Percentiles rank a stretch among this genome's conserved stretches.
Evolutionary conservation across 2,797 vertebrate genomes (phyloP).

Genomic region (Protonibea diacanthus): DNA sequence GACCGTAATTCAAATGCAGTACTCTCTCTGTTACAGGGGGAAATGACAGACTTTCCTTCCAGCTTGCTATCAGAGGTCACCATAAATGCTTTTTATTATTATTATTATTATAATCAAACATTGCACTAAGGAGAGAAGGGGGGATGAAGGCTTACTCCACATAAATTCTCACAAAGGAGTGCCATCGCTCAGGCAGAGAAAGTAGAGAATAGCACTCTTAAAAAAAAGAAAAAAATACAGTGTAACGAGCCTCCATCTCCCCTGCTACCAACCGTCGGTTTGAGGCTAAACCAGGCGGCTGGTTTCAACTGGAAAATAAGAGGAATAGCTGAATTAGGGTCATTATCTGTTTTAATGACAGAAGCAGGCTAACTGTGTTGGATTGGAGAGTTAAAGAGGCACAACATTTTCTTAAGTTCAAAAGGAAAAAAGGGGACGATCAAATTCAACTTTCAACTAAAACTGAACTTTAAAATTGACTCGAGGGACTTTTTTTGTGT

Average conservation of each 20-base stretch:
- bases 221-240: conserved; percentile 39
- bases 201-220: conserved; percentile 16
- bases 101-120: conserved; percentile 50
- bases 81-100: conserved; percentile 70
- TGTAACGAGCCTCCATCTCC: conserved; percentile 52
- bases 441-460: conserved; percentile 45
- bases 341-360: conserved; percentile 35
- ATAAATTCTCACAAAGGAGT: conserved; percentile 1
- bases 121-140: conserved; percentile 74
- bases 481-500: conserved; percentile 24
- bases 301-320: conserved; percentile 45
- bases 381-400: conserved; percentile 70
- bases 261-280: conserved; percentile 49
- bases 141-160: conserved; percentile 53
- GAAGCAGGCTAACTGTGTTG: conserved; percentile 42
- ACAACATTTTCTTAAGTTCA: conserved; percentile 53
- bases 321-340: conserved; percentile 37
- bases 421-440: conserved; percentile 46
- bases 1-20: conserved; percentile 58
- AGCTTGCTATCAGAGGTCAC: conserved; percentile 55
- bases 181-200: conserved; percentile 30
- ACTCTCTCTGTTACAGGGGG: conserved; percentile 48
- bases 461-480: conserved; percentile 38
- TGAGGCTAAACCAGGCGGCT: conserved; percentile 60
- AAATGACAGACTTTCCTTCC: conserved; percentile 48